Evolutionary conservation across 2,888 invertebrate species (phyloP), one percentile per base, ranked within the genome.

Genomic region (Adelognathus sp.): DNA sequence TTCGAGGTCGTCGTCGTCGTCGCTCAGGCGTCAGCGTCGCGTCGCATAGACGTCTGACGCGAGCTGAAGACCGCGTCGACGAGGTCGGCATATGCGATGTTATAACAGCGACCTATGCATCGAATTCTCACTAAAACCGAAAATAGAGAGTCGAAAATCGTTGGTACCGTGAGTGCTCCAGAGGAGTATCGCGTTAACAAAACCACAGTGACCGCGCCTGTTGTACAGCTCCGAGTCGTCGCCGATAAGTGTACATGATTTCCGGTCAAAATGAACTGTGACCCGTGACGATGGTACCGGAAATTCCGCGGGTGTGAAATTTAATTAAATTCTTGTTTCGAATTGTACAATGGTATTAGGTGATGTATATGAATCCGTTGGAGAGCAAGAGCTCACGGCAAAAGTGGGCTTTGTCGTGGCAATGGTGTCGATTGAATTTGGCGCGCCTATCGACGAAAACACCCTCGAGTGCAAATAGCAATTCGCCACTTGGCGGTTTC

Each of bases 1-100:
- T 79, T 79, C 71, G 71, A 75, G 71, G 66, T 75, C 66, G 79
- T 67, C 79, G 79, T 67, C 66, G 60, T 69, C 69, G 78, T 61
- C 66, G 66, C 64, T 79, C 70, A 36, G n/a, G 24, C 60, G 66
- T 79, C 54, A 70, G 56, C 44, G 67, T 39, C 77, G 24, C 31
- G 56, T 44, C 52, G 76, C 66, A 52, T 14, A 24, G 41, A 64
- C 21, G 56, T 52, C 33, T 72, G 31, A 24, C 63, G 33, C 14
- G 60, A 50, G 24, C n/a, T n/a, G 16, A 52, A 61, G 56, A 64
- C 54, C n/a, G 24, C 58, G 52, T 66, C 58, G 56, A 31, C 24
- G 36, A 9, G 50, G 50, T 46, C 46, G 2, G 36, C n/a, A n/a
- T n/a, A n/a, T n/a, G n/a, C n/a, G n/a, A n/a, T 36, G 36, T 9